A percentile compares a stretch with the other conserved stretches of the same genome.
These are phyloP conservation scores for Malacoctenus gilli DNA, from an alignment of 2,797 vertebrate genomes.

Conservation along the genomic window DNA sequence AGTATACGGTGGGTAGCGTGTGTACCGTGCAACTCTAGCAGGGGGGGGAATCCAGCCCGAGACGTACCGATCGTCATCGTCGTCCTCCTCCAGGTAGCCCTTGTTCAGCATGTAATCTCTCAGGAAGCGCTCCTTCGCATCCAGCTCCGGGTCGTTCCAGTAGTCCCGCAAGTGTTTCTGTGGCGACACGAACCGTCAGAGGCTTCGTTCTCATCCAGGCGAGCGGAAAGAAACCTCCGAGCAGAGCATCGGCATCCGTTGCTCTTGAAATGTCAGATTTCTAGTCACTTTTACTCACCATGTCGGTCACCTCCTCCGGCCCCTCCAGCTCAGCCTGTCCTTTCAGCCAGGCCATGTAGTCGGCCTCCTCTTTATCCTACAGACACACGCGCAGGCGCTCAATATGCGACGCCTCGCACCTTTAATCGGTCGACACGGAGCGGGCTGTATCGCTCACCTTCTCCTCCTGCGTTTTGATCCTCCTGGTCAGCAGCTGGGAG, in stretches of 20 bases:
- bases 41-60: no score
- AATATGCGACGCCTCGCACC: no score
- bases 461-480: constrained; percentile 83
- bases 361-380: constrained; percentile 87
- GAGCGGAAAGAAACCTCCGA: no score
- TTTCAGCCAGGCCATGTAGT: constrained; percentile 89
- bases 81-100: constrained; percentile 77
- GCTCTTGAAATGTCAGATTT: no score
- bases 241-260: no score
- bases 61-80: constrained; percentile 66
- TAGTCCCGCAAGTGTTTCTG: constrained; percentile 87
- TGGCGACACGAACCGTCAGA: constrained; percentile 19
- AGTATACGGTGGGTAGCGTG: no score
- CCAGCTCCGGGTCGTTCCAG: constrained; percentile 88
- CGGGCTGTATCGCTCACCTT: constrained; percentile 74
- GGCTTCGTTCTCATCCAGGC: background rate
- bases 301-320: constrained; percentile 80
- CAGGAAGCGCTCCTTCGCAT: constrained; percentile 89
- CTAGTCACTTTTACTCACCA: no score
- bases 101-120: constrained; percentile 90
- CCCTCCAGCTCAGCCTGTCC: constrained; percentile 81
- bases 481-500: constrained; percentile 79
- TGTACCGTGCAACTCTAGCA: no score
- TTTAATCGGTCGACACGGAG: no score
- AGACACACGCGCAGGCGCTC: background rate